Base-by-base conservation (phyloP, 1,140 invertebrate genomes). In the Zaprionus vittiger region DNA sequence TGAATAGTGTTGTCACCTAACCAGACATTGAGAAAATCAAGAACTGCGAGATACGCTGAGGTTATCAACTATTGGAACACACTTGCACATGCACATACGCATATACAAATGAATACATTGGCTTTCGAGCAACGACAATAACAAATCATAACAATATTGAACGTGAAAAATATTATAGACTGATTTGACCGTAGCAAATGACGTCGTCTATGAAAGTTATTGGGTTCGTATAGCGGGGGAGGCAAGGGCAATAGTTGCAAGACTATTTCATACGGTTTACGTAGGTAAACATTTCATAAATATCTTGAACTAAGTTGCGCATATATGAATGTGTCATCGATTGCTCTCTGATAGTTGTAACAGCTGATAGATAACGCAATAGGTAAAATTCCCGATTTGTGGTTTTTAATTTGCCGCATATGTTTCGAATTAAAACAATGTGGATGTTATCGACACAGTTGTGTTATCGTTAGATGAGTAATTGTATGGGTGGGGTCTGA, bases 181-280 rank as follows among this genome's bases (percentile, higher is more conserved):
- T 79, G 72, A 86, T 77, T 87, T 83, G 80, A 74, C 63, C 80
- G 80, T 69, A 64, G 62, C 57, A 79, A 79, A 79, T 75, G 74
- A 73, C 72, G 75, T 57, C 68, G 66, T 38, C 62, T 60, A 37
- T 38, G 12, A 61, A 49, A 55, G 59, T 54, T 63, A 55, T 54
- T 17, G 31, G 31, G 34, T n/a, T 12, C 37, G 14, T 54, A 44
- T 5, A 7, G 52, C 22, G 52, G 22, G 22, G 26, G 41, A 31
- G 24, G 41, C 14, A 20, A 41, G 17, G 20, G 31, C 9, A 41
- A 54, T 17, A 41, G 37, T 66, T 65, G 38, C 41, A 57, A 34
- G 34, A 38, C 55, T 34, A 56, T 67, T 77, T 73, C 57, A 68
- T 67, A 28, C 64, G 44, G 64, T 49, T 63, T 11, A 59, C 44